Conservation (phyloP, 2,797 vertebrate species). For the Sebastes jordani region DNA sequence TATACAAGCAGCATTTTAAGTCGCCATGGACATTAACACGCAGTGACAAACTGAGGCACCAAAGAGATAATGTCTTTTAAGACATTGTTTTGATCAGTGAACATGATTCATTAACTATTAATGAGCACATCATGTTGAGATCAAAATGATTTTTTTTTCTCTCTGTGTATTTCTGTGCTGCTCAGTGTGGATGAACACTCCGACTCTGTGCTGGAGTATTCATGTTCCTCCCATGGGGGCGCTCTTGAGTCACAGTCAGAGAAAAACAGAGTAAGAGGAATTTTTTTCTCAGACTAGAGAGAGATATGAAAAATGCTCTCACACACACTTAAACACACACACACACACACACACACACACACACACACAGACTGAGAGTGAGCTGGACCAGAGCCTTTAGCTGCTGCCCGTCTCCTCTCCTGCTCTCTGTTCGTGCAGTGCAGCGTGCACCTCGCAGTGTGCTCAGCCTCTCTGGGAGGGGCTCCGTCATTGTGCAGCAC, state of each 20-base stretch:
- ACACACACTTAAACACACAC: constrained; percentile 17
- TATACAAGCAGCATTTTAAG: constrained; percentile 1
- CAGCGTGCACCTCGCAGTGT: background rate
- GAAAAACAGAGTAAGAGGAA: constrained; percentile 32
- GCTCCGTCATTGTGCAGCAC: constrained; percentile 53
- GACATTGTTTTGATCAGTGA: constrained; percentile 10
- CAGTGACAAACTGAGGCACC: background rate
- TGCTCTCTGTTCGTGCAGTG: background rate
- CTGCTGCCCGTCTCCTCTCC: background rate
- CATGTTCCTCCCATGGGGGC: constrained; percentile 66
- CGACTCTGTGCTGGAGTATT: constrained; percentile 20
- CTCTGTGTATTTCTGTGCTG: background rate
- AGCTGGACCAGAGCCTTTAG: background rate
- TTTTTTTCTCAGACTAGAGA: constrained; percentile 33
- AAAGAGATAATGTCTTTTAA: constrained; percentile 1
- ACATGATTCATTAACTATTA: constrained; percentile 7
- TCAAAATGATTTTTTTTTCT: background rate
- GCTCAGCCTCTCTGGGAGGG: constrained; percentile 42
- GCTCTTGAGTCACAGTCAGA: constrained; percentile 67
- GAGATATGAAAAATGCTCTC: constrained; percentile 37
- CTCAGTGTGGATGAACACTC: background rate
- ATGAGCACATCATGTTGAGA: constrained; percentile 2
- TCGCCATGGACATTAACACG: background rate
- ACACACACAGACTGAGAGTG: background rate
- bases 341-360: background rate